A percentile compares a stretch with the other conserved stretches of the same genome.
Conservation (phyloP, 2,888 invertebrate species). For the Tipula vernalis region DNA sequence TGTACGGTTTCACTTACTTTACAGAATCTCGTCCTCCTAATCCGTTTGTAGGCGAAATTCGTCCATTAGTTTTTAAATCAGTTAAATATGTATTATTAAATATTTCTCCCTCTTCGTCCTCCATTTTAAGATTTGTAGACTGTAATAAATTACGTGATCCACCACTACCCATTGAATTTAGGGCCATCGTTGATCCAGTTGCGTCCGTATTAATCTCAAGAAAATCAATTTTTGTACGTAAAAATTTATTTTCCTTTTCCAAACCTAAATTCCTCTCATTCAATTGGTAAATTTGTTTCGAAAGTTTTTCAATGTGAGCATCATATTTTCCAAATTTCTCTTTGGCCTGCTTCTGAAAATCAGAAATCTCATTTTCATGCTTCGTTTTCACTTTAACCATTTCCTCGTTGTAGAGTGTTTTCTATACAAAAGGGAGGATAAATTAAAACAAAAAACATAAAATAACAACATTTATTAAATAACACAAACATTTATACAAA, state of each 20-base stretch:
- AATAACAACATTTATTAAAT: neutral
- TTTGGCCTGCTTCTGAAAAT: slow-evolving; percentile 20
- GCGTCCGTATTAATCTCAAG: slow-evolving; percentile 18
- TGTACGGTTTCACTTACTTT: slow-evolving; percentile 20
- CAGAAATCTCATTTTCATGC: slow-evolving; percentile 27
- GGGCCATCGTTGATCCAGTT: neutral
- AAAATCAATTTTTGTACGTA: slow-evolving; percentile 28
- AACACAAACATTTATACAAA: neutral
- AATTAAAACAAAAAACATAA: neutral
- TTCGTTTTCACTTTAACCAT: slow-evolving; percentile 31
- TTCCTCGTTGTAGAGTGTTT: slow-evolving; percentile 31
- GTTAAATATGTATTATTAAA: slow-evolving; percentile 69
- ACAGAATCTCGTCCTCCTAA: slow-evolving; percentile 24
- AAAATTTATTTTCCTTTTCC: slow-evolving; percentile 29
- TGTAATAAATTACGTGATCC: neutral
- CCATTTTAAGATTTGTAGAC: slow-evolving; percentile 48
- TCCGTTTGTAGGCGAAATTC: slow-evolving; percentile 29
- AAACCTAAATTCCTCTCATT: slow-evolving; percentile 31
- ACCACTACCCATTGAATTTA: neutral
- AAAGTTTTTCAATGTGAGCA: slow-evolving; percentile 27
- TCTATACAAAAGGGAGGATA: slow-evolving; percentile 21
- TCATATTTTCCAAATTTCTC: slow-evolving; percentile 26
- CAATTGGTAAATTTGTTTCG: slow-evolving; percentile 28
- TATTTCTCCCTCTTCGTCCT: slow-evolving; percentile 75
- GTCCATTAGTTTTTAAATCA: slow-evolving; percentile 49